Evolutionary conservation across 2,888 invertebrate genomes (phyloP), one percentile per base, ranked within the genome.

Genomic region (Muschampia plurimacula): DNA sequence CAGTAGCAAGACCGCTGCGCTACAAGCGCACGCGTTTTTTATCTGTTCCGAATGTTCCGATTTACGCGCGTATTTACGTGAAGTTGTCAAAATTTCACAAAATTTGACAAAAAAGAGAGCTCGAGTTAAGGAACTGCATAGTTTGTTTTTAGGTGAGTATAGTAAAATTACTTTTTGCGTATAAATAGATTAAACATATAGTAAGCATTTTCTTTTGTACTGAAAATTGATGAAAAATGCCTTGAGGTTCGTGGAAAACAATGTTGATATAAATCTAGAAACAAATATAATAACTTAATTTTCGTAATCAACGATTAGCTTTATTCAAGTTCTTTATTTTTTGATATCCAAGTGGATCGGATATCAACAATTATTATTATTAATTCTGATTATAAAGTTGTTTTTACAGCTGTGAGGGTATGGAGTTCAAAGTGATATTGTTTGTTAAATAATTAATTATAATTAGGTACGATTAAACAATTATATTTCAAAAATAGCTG

Each of bases 1-100:
- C 90, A 90, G 89, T 90, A 84, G 87, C 86, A 88, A 86, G 87
- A 85, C 86, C 88, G 84, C 82, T 82, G 89, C 83, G 83, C 82
- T 81, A 67, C 80, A 79, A 80, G 85, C 66, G 71, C 66, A 71
- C 71, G 71, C 66, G 71, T 71, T 55, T 55, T 32, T 69, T 52
- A 32, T 59, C 10, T 60, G 6, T 49, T 8, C 28, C 10, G 59
- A 60, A 5, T 60, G 32, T 60, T 28, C 8, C 13, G 59, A 60
- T 52, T 12, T 71, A 52, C 66, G 66, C 9, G 41, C 46, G 46
- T 46, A 46, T 9, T 62, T 69, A 69, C 66, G 66, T 60, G 63
- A 63, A 63, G 44, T n/a, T 44, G n/a, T 39, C 55, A 62, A 55
- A 63, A 63, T 41, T 39, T 44, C 15, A 9, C 9, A 28, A 41